Percentiles rank a stretch among this genome's conserved stretches.
Conservation (phyloP, 2,888 invertebrate species). For the Zhuqinia jingwanae region DNA sequence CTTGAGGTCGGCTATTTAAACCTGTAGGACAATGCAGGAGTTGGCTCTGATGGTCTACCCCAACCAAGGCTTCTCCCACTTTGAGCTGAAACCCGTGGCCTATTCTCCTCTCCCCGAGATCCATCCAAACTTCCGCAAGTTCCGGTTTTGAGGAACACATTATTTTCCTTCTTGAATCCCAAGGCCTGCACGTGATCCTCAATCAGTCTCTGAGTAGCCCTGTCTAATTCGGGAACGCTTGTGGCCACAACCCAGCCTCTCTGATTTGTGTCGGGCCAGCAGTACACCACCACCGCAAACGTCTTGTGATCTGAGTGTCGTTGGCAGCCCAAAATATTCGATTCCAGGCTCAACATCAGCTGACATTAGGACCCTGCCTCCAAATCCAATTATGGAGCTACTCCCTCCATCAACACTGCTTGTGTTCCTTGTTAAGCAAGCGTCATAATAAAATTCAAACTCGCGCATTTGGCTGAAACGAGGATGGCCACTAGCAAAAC, state of each 20-base stretch:
- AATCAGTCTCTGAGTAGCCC: neutral
- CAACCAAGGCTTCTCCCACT: no score
- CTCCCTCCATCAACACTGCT: neutral
- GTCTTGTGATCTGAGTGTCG: neutral
- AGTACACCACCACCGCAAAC: neutral
- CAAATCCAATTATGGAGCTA: neutral
- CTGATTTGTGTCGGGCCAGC: neutral
- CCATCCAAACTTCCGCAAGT: no score
- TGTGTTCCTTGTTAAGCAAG: neutral
- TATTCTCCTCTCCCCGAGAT: no score
- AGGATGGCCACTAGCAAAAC: neutral
- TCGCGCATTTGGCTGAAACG: neutral
- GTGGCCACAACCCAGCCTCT: conserved; percentile 12
- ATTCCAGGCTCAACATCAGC: neutral
- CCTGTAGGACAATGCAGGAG: no score
- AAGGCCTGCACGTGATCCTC: conserved; percentile 4
- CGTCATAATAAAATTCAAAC: neutral
- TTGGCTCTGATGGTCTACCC: no score
- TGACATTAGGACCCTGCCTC: neutral
- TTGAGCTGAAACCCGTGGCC: no score
- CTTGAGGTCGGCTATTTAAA: no score
- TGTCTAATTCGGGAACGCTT: neutral
- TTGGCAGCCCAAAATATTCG: no score
- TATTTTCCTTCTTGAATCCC: conserved; percentile 36
- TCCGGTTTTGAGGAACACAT: no score